Percentiles rank a stretch among this genome's conserved stretches.
phyloP scores from a whole-genome alignment of 2,888 invertebrate genomes.

The Poecilus cupreus region DNA sequence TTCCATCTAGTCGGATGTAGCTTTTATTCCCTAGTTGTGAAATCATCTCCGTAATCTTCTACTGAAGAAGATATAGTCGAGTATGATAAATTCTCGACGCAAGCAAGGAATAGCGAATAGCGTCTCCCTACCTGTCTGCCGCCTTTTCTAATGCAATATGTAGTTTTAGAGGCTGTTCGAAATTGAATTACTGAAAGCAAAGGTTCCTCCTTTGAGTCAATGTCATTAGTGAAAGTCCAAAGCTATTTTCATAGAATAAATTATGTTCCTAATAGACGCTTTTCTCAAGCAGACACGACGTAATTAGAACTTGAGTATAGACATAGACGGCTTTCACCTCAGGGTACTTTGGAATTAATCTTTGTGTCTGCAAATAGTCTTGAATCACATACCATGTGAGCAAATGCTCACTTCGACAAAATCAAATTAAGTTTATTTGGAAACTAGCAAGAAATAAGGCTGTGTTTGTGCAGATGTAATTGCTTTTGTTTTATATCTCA shows the following conservation, averaged over 20 bases:
- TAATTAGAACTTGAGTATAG: conserved; percentile 21
- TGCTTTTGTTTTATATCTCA: conserved; percentile 41
- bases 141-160: neutral
- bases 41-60: conserved; percentile 37
- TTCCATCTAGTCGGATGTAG: conserved; percentile 1
- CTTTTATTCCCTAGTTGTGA: conserved; percentile 16
- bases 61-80: conserved; percentile 25
- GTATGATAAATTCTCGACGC: neutral
- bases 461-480: conserved; percentile 33
- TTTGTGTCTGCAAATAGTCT: neutral
- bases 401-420: neutral
- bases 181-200: conserved; percentile 29
- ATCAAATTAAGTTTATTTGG: conserved; percentile 1
- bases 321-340: conserved; percentile 31
- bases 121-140: neutral
- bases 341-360: conserved; percentile 3
- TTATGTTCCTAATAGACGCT: conserved; percentile 34
- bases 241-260: conserved; percentile 39
- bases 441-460: conserved; percentile 15
- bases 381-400: neutral
- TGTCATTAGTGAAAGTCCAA: conserved; percentile 27
- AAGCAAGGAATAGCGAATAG: neutral
- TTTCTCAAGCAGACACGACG: neutral
- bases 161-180: neutral
- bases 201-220: conserved; percentile 22